Conservation (phyloP, 2,888 invertebrate species). For the Tetheella fluctuosa region DNA sequence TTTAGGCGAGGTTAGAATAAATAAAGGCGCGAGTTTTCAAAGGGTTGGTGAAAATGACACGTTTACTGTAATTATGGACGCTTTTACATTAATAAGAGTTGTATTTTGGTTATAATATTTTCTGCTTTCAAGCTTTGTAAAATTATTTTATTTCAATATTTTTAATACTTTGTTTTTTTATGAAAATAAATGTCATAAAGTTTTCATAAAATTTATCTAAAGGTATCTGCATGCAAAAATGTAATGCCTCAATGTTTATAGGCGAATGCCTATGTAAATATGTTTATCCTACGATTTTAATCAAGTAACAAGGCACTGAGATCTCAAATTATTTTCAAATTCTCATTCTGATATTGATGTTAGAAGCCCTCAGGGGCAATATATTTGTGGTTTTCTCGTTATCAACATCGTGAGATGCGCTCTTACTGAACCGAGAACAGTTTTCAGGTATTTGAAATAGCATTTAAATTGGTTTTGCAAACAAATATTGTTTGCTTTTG, state of each 20-base stretch:
- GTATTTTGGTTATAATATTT: not conserved
- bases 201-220: too few species aligned
- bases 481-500: constrained; percentile 41
- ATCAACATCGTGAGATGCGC: constrained; percentile 23
- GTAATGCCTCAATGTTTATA: too few species aligned
- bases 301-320: too few species aligned
- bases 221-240: too few species aligned
- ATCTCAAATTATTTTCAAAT: not conserved
- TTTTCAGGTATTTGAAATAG: constrained; percentile 34
- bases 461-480: constrained; percentile 39
- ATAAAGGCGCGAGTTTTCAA: constrained; percentile 6
- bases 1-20: constrained; percentile 3
- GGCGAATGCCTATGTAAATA: too few species aligned
- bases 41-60: constrained; percentile 9
- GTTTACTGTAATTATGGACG: constrained; percentile 4
- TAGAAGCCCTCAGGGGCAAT: not conserved
- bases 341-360: constrained; percentile 3
- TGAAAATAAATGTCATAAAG: not conserved
- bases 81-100: constrained; percentile 5
- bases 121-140: not conserved
- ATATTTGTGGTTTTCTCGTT: constrained; percentile 30
- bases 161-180: not conserved
- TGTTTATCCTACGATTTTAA: too few species aligned
- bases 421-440: constrained; percentile 7
- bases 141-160: not conserved